phyloP scores from a whole-genome alignment of 2,113 vertebrate genomes.

The Gnathonemus longibarbis region DNA sequence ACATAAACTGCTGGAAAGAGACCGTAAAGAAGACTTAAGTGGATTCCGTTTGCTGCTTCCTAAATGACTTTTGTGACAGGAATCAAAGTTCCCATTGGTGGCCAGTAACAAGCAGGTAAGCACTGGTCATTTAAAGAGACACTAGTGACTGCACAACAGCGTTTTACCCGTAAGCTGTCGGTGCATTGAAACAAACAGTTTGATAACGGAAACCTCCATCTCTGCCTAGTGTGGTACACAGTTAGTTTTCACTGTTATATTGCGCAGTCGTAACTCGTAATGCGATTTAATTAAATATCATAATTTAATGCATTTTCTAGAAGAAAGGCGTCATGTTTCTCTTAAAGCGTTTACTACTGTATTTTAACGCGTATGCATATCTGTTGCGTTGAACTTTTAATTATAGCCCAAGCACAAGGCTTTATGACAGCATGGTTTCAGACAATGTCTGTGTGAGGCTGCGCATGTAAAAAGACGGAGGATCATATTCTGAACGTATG shows the following conservation, averaged over 20 bases:
- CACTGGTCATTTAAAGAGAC: background rate
- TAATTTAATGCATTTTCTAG: background rate
- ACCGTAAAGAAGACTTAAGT: slow-evolving; percentile 36
- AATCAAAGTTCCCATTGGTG: slow-evolving; percentile 40
- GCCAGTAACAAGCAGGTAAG: slow-evolving; percentile 43
- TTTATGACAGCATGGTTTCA: background rate
- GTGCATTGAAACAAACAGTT: background rate
- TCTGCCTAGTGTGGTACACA: background rate
- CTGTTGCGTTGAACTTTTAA: slow-evolving; percentile 3
- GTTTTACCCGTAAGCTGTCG: background rate
- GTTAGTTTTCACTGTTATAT: background rate
- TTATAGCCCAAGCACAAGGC: background rate
- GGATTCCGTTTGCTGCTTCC: slow-evolving; percentile 38
- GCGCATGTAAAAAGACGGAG: background rate
- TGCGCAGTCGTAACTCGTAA: background rate
- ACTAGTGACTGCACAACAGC: background rate
- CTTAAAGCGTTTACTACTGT: background rate
- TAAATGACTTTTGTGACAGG: slow-evolving; percentile 42
- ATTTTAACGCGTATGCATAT: background rate
- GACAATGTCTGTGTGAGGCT: background rate
- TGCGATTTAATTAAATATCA: background rate
- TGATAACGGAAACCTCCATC: background rate
- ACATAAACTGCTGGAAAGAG: slow-evolving; percentile 34
- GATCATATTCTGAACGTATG: background rate
- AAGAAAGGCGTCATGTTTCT: background rate